phyloP scores from a whole-genome alignment of 2,888 invertebrate species.

The Lochmaea capreae region DNA sequence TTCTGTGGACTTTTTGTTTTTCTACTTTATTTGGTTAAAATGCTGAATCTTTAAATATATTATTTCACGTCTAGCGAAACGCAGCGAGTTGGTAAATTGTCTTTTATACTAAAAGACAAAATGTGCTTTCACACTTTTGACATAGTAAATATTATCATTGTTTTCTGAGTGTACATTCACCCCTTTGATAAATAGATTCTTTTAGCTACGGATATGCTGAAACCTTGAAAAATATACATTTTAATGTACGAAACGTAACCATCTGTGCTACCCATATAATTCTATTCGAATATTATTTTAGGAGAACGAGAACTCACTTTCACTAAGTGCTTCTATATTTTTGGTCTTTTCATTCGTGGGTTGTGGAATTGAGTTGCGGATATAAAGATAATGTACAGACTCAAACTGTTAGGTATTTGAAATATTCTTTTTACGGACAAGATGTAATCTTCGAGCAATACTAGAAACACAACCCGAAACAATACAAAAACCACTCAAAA shows the following conservation, averaged over 20 bases:
- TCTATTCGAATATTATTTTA: conserved; percentile 30
- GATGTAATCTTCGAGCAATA: no score
- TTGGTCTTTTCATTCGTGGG: conserved; percentile 20
- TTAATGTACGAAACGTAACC: conserved; percentile 19
- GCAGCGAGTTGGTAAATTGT: no score
- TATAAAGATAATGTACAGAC: background rate
- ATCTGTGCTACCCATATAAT: conserved; percentile 29
- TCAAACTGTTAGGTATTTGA: background rate
- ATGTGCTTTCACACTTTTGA: no score
- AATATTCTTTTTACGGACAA: background rate
- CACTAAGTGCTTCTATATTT: conserved; percentile 31
- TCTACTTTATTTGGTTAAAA: no score
- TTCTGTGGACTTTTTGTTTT: no score
- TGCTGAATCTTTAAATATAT: no score
- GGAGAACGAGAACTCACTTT: conserved; percentile 23
- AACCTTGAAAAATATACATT: conserved; percentile 27
- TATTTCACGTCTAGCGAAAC: no score
- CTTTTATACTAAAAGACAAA: no score
- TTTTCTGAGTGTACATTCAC: background rate
- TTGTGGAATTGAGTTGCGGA: background rate
- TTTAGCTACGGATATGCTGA: background rate
- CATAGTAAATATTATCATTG: no score
- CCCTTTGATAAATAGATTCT: background rate
- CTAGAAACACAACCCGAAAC: no score
- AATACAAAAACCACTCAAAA: no score